Conservation (phyloP, 2,797 vertebrate genomes). For the Fundulus diaphanus region DNA sequence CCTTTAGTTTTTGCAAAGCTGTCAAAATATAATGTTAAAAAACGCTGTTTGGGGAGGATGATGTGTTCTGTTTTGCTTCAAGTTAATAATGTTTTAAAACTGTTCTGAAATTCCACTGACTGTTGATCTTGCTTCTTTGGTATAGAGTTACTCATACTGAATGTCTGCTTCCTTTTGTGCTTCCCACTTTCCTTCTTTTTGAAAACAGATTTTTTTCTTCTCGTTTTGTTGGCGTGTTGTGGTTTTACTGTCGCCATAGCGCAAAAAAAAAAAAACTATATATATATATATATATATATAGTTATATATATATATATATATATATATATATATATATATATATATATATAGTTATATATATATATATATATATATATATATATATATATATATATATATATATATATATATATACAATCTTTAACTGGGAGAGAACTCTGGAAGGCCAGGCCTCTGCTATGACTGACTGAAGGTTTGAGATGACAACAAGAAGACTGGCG, state of each 20-base stretch:
- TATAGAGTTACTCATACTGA: background rate
- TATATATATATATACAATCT: background rate
- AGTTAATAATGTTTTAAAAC: conserved; percentile 14
- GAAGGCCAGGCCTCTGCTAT: too few species aligned
- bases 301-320: too few species aligned
- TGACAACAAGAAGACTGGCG: too few species aligned
- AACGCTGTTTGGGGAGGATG: conserved; percentile 41
- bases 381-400: too few species aligned
- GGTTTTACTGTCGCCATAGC: background rate
- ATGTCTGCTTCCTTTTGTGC: background rate
- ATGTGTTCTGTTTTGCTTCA: conserved; percentile 33
- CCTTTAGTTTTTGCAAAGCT: conserved; percentile 29
- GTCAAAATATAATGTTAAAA: conserved; percentile 51
- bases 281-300: too few species aligned
- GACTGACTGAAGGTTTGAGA: too few species aligned
- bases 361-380: background rate
- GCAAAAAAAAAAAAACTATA: too few species aligned
- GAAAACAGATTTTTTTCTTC: background rate
- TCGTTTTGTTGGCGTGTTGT: background rate
- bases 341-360: too few species aligned
- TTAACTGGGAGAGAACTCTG: too few species aligned
- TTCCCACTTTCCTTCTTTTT: background rate
- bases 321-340: too few species aligned
- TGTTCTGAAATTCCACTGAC: conserved; percentile 8
- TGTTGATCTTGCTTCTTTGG: conserved; percentile 8